Evolutionary conservation across 2,113 vertebrate genomes (phyloP).

Genomic region (Trochalopteron elliotii): DNA sequence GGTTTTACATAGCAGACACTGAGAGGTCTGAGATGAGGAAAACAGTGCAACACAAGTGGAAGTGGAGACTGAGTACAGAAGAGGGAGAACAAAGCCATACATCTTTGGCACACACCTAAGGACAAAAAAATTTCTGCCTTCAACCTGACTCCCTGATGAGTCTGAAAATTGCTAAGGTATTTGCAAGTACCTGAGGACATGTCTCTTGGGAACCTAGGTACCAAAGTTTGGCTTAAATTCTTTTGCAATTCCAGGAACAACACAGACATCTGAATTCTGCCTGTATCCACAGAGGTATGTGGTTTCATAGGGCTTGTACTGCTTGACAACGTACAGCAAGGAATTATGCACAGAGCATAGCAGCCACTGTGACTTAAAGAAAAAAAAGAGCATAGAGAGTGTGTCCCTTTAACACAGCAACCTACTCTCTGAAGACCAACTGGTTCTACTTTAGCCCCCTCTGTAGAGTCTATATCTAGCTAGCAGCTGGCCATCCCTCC

Average conservation of each 20-base stretch:
- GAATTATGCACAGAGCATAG: not conserved
- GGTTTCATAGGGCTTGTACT: not conserved
- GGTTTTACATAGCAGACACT: not conserved
- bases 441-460: not conserved
- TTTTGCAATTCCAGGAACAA: not conserved
- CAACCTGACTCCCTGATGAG: not conserved
- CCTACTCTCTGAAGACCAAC: not conserved
- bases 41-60: not conserved
- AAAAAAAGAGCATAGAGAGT: not conserved
- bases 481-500: not conserved
- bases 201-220: not conserved
- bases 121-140: not conserved
- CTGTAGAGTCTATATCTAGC: not conserved
- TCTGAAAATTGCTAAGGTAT: not conserved
- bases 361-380: not conserved
- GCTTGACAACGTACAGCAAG: not conserved
- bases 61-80: not conserved
- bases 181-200: not conserved
- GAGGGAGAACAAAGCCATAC: not conserved
- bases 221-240: not conserved
- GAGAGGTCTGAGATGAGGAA: not conserved
- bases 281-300: not conserved
- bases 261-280: not conserved
- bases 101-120: not conserved
- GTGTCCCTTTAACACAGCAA: not conserved